Evolutionary conservation across 2,113 vertebrate species (phyloP), one percentile per base, ranked within the genome.

Genomic region (Upupa epops): DNA sequence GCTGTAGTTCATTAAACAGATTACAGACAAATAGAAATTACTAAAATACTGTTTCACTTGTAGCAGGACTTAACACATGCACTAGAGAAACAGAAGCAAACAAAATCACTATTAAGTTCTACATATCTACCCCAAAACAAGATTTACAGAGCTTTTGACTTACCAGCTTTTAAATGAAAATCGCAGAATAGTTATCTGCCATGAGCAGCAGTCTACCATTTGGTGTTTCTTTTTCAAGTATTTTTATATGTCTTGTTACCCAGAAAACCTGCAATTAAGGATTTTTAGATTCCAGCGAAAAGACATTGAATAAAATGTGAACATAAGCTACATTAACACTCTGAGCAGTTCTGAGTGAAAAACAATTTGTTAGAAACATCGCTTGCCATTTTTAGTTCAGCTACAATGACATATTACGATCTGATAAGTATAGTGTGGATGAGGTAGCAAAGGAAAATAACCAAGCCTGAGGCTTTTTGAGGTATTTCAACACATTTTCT

Each of bases 371-470:
- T 46, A 72, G 21, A 20, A 40, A 71, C 18, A 60, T 45, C 52
- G 20, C 73, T 77, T 93, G 34, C 42, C 48, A 79, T 56, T 90
- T 92, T 69, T 80, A 86, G 78, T 76, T n/a, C n/a, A 87, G 59
- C 37, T 88, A 11, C 5, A 82, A 58, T 20, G 28, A 18, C 24
- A 78, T 72, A 28, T 21, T 83, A 82, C 42, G 81, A 76, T 68
- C 46, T 63, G 19, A 91, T 63, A 93, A 92, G 92, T 28, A 91
- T 4, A 85, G 6, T 48, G 60, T 11, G 7, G 40, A 88, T 73
- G 34, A 70, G 36, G 9, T 63, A 91, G 78, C 83, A 34, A 49
- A 65, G 24, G 37, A 46, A 94, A 72, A 42, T 15, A 78, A 70
- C 3, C 15, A 61, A 80, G 34, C 42, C 56, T 18, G 42, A 79